Percentiles rank a stretch among this genome's conserved stretches.
phyloP scores from a whole-genome alignment of 2,888 invertebrate species.

The Elaeidobius kamerunicus region DNA sequence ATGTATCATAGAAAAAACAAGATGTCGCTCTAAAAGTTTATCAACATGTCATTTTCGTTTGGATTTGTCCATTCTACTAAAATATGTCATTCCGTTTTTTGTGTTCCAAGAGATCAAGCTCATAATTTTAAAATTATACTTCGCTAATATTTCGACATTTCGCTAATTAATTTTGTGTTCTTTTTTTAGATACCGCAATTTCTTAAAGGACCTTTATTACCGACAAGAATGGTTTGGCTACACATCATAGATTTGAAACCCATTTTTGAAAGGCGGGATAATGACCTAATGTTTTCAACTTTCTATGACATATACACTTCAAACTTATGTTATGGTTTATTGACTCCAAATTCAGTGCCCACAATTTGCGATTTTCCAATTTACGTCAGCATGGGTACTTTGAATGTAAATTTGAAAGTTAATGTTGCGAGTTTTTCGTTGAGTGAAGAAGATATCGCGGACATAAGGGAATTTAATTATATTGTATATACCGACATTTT shows the following conservation, averaged over 20 bases:
- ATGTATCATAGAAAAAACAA: too few relatives aligned
- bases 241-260: constrained; percentile 61
- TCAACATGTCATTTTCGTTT: too few relatives aligned
- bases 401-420: constrained; percentile 53
- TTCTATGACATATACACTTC: constrained; percentile 55
- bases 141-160: too few relatives aligned
- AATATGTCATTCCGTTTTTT: too few relatives aligned
- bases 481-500: constrained; percentile 73
- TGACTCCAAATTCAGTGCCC: constrained; percentile 61
- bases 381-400: constrained; percentile 62
- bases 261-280: constrained; percentile 51
- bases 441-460: constrained; percentile 51
- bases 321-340: constrained; percentile 59
- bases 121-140: too few relatives aligned
- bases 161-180: too few relatives aligned
- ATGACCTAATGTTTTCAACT: constrained; percentile 52
- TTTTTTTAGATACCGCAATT: constrained; percentile 53
- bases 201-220: constrained; percentile 47
- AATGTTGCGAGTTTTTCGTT: constrained; percentile 54
- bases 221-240: constrained; percentile 46
- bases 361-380: constrained; percentile 67
- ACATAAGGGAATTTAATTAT: constrained; percentile 64
- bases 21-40: too few relatives aligned
- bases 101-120: too few relatives aligned
- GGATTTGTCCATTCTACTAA: too few relatives aligned